These are phyloP conservation scores for Calephelis virginiensis DNA, from an alignment of 1,140 invertebrate genomes.

Conservation along the genomic window DNA sequence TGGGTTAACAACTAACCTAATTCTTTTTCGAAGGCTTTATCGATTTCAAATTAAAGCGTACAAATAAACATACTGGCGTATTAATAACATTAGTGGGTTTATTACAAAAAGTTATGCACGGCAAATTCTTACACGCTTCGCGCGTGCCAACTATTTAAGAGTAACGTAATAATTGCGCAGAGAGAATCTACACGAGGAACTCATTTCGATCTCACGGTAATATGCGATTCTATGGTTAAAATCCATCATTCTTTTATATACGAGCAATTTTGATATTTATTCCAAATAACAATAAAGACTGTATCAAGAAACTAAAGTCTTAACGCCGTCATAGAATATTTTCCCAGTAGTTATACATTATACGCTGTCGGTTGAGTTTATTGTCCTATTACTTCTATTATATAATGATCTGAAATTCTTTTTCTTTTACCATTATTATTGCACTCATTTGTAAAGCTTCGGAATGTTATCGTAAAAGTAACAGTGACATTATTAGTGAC, in stretches of 20 bases:
- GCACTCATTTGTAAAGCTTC: too few relatives aligned
- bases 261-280: slow-evolving; percentile 19
- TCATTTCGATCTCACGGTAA: slow-evolving; percentile 51
- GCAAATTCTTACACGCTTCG: slow-evolving; percentile 26
- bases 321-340: background rate
- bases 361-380: background rate
- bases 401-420: too few relatives aligned
- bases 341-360: background rate
- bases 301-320: background rate
- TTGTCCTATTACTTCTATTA: background rate
- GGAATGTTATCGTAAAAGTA: too few relatives aligned
- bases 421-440: too few relatives aligned
- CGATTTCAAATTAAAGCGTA: too few relatives aligned
- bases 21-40: too few relatives aligned
- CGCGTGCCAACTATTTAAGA: slow-evolving; percentile 40
- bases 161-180: slow-evolving; percentile 35
- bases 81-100: too few relatives aligned
- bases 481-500: too few relatives aligned
- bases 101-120: slow-evolving; percentile 4
- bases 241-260: slow-evolving; percentile 17
- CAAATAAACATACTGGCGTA: too few relatives aligned
- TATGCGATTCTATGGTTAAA: slow-evolving; percentile 42
- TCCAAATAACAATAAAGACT: background rate
- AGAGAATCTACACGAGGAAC: slow-evolving; percentile 41
- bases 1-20: too few relatives aligned